Evolutionary conservation across 2,888 invertebrate genomes (phyloP).

Genomic region (Perizoma affinitatum): DNA sequence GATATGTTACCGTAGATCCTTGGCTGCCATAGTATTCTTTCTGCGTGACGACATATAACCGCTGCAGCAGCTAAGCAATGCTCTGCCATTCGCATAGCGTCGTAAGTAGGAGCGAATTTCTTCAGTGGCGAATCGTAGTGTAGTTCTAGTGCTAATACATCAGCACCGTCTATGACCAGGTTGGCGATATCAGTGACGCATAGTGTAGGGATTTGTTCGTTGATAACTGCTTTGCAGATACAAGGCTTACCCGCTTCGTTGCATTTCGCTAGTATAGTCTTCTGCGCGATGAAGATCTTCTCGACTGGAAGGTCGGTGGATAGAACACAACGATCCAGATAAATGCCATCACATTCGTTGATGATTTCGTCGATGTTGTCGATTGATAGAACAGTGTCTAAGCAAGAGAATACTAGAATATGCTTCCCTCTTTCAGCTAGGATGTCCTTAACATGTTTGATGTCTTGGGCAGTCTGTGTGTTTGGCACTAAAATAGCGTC

Average conservation of each 20-base stretch:
- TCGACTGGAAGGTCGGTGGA: slow-evolving; percentile 94
- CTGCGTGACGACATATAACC: slow-evolving; percentile 93
- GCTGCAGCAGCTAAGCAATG: slow-evolving; percentile 89
- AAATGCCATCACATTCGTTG: slow-evolving; percentile 91
- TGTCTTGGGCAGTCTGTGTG: slow-evolving; percentile 59
- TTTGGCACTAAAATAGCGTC: slow-evolving; percentile 71
- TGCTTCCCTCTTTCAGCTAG: slow-evolving; percentile 72
- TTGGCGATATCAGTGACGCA: slow-evolving; percentile 95
- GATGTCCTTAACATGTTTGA: slow-evolving; percentile 58
- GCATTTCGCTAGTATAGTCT: slow-evolving; percentile 93
- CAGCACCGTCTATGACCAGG: slow-evolving; percentile 94
- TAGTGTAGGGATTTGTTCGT: slow-evolving; percentile 92
- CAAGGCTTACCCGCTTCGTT: slow-evolving; percentile 93
- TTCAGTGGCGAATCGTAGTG: slow-evolving; percentile 73
- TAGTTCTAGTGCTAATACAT: slow-evolving; percentile 92
- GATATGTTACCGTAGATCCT: slow-evolving; percentile 90
- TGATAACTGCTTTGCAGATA: slow-evolving; percentile 93
- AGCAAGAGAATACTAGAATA: slow-evolving; percentile 68
- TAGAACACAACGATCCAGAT: slow-evolving; percentile 93
- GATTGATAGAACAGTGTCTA: slow-evolving; percentile 64
- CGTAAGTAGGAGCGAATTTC: slow-evolving; percentile 61
- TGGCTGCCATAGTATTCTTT: slow-evolving; percentile 92
- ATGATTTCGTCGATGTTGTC: slow-evolving; percentile 89
- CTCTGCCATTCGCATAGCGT: slow-evolving; percentile 77
- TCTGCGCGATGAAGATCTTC: slow-evolving; percentile 94